Base-by-base conservation (phyloP, 2,888 invertebrate species). In the Phymatocera aterrima region DNA sequence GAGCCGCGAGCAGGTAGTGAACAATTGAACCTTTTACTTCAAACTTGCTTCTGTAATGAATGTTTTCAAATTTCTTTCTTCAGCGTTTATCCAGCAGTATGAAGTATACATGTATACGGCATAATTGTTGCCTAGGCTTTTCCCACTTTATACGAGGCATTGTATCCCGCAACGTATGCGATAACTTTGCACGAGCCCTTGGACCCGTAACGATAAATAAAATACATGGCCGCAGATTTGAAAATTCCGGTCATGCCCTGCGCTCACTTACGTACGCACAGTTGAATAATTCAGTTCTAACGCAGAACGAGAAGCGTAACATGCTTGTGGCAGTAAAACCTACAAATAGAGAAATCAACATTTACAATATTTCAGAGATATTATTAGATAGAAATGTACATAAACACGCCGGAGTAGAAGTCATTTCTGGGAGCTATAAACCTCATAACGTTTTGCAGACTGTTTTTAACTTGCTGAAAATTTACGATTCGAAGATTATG, bases 201-300 rank as follows among this genome's bases (percentile, higher is more conserved):
- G 24, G 43, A 68, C 12, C 28, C 46, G n/a, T 68, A 40, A 68
- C 43, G 24, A 43, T 15, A 15, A 68, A 68, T 68, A 68, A 68
- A 68, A 46, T 46, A 34, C 21, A 43, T 43, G 5, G 68, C 46
- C 21, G 21, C 3, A 28, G 43, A 21, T 21, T 43, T 24, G n/a
- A 24, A n/a, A 46, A 68, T 68, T 24, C 21, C 40, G 2, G 43
- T 28, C 68, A 15, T 43, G 40, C 24, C 18, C 21, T 68, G 15
- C n/a, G 46, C 68, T 43, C 46, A 68, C 68, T 46, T 40, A 68
- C 24, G 46, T 68, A 21, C 68, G 46, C 46, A 65, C n/a, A 28
- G 46, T 34, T 68, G 68, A 68, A 68, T 43, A 43, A 68, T 68
- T 68, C 68, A 68, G 68, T 68, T 68, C 46, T 18, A 68, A 68